A percentile compares a stretch with the other conserved stretches of the same genome.
Evolutionary conservation across 2,797 vertebrate genomes (phyloP).

Genomic region (Simalia tracyae): DNA sequence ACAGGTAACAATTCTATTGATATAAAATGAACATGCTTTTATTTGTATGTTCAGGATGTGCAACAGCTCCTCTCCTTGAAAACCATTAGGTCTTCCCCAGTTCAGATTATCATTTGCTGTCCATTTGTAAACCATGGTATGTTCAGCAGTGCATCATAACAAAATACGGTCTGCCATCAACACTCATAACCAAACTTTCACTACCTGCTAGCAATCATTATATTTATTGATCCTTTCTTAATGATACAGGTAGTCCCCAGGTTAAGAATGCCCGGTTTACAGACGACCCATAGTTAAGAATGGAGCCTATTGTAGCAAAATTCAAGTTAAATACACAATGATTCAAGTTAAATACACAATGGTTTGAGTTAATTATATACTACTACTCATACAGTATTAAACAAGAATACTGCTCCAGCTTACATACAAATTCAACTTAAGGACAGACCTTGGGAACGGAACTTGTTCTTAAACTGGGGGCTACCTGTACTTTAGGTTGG

Average conservation of each 20-base stretch:
- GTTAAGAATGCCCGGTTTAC: too few species aligned
- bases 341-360: too few species aligned
- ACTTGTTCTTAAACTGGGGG: too few species aligned
- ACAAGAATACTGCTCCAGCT: too few species aligned
- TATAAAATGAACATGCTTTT: neutral
- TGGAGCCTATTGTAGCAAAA: too few species aligned
- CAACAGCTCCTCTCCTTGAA: neutral
- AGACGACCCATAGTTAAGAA: too few species aligned
- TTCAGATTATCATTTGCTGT: neutral
- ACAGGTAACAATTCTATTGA: neutral
- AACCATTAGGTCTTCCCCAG: neutral
- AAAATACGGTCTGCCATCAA: neutral
- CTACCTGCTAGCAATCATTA: neutral
- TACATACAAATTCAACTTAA: too few species aligned
- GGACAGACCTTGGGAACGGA: too few species aligned
- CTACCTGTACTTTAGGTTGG: too few species aligned
- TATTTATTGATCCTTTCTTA: neutral
- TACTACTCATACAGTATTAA: too few species aligned
- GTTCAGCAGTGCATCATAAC: neutral
- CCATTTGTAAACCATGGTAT: neutral
- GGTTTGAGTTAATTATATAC: too few species aligned
- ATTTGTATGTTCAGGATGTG: neutral
- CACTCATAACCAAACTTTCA: neutral
- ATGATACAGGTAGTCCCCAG: neutral
- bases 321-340: too few species aligned